Conservation (phyloP, 2,888 invertebrate genomes). For the Aphodius sticticus region DNA sequence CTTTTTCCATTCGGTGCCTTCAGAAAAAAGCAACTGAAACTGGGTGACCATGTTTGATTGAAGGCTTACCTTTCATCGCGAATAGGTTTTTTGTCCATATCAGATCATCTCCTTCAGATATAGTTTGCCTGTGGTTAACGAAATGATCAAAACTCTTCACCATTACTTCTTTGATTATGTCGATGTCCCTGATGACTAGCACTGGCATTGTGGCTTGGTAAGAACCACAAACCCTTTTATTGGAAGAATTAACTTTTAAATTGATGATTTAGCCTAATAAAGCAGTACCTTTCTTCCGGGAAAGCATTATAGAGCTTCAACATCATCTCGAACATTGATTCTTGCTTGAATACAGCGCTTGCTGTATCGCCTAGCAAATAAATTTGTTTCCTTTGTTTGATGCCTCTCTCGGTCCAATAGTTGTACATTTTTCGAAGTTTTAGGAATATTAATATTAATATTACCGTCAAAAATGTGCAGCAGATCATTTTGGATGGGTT, state of each 20-base stretch:
- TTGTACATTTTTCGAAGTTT: conserved; percentile 52
- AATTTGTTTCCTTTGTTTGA: conserved; percentile 59
- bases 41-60: not conserved
- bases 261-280: not conserved
- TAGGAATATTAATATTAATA: not conserved
- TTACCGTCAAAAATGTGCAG: not conserved
- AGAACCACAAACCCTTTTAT: conserved; percentile 34
- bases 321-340: conserved; percentile 39
- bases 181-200: conserved; percentile 47
- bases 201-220: conserved; percentile 44
- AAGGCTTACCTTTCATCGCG: conserved; percentile 42
- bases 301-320: conserved; percentile 40
- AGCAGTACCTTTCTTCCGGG: conserved; percentile 40
- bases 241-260: not conserved
- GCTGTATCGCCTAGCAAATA: conserved; percentile 56
- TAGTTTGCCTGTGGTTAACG: conserved; percentile 50
- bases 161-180: conserved; percentile 54
- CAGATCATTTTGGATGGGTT: not conserved
- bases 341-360: conserved; percentile 25
- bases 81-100: conserved; percentile 43
- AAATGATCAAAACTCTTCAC: conserved; percentile 58
- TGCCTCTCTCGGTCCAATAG: conserved; percentile 42
- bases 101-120: conserved; percentile 44
- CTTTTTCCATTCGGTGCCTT: conserved; percentile 47
- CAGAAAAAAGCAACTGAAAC: not conserved